These are phyloP conservation scores for Plebejus argus DNA, from an alignment of 2,888 invertebrate genomes.

Conservation along the genomic window DNA sequence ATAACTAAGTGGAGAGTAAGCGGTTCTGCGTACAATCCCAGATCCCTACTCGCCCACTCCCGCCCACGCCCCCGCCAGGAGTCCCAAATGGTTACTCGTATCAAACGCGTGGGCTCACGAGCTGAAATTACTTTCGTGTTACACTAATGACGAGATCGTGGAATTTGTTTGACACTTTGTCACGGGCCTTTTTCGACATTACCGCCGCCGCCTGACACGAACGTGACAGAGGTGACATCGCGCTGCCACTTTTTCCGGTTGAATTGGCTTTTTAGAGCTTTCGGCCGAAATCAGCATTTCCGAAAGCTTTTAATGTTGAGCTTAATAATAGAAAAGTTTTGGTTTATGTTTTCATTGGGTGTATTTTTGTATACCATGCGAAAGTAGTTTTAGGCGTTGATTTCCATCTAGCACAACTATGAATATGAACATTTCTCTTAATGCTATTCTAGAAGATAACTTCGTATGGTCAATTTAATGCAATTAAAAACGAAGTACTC, in stretches of 20 bases:
- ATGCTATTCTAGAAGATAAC: too few relatives aligned
- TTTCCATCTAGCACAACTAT: too few relatives aligned
- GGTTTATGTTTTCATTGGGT: background rate
- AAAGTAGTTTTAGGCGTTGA: background rate
- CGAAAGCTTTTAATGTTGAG: slow-evolving; percentile 11
- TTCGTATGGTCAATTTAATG: too few relatives aligned
- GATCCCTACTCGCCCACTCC: background rate
- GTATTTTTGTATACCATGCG: background rate
- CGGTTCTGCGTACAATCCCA: background rate
- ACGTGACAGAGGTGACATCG: slow-evolving; percentile 17
- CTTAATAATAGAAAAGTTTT: background rate
- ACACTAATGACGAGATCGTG: slow-evolving; percentile 25
- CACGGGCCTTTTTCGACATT: slow-evolving; percentile 21
- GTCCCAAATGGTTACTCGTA: background rate
- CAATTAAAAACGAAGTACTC: too few relatives aligned
- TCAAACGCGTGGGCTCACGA: slow-evolving; percentile 27
- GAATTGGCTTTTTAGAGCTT: background rate
- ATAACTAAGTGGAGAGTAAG: background rate
- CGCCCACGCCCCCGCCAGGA: slow-evolving; percentile 15
- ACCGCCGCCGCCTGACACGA: slow-evolving; percentile 14
- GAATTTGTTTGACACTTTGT: slow-evolving; percentile 30
- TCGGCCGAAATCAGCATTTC: slow-evolving; percentile 4
- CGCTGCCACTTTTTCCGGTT: slow-evolving; percentile 15
- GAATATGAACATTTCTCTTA: too few relatives aligned
- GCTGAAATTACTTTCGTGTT: slow-evolving; percentile 27